Evolutionary conservation across 2,888 invertebrate genomes (phyloP).

Genomic region (Germaria angustata): DNA sequence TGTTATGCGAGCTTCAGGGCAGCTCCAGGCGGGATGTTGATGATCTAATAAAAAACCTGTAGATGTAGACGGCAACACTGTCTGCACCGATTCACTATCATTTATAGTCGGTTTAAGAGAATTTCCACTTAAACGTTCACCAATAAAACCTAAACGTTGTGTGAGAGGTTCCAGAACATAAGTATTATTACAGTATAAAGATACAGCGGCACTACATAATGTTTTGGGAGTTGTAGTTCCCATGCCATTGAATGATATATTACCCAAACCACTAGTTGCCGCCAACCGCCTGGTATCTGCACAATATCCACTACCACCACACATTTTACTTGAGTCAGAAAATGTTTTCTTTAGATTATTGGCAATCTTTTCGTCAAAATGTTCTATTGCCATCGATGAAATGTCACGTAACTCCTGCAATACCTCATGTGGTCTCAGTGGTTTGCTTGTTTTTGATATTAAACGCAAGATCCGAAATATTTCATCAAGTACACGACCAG

Average conservation of each 20-base stretch:
- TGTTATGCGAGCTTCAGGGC: constrained; percentile 75
- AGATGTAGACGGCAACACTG: constrained; percentile 32
- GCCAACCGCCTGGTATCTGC: constrained; percentile 65
- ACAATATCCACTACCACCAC: constrained; percentile 51
- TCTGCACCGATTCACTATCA: constrained; percentile 19
- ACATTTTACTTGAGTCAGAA: constrained; percentile 48
- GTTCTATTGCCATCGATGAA: constrained; percentile 94
- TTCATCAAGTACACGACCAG: constrained; percentile 96
- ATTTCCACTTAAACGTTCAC: constrained; percentile 49
- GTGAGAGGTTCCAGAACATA: constrained; percentile 55
- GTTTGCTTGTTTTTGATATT: constrained; percentile 84
- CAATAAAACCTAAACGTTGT: constrained; percentile 57
- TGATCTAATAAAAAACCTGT: constrained; percentile 39
- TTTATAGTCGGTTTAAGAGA: constrained; percentile 28
- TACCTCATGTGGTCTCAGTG: constrained; percentile 89
- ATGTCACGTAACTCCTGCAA: constrained; percentile 94
- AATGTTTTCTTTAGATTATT: constrained; percentile 71
- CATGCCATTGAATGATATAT: constrained; percentile 73
- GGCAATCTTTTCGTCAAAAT: constrained; percentile 93
- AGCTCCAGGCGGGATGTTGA: constrained; percentile 49
- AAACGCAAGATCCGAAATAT: constrained; percentile 87
- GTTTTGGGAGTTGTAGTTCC: constrained; percentile 42
- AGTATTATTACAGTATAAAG: constrained; percentile 54
- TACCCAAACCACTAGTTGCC: constrained; percentile 69
- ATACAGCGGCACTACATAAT: constrained; percentile 39